Conservation (phyloP, 1,140 invertebrate genomes). For the Monomorium pharaonis region DNA sequence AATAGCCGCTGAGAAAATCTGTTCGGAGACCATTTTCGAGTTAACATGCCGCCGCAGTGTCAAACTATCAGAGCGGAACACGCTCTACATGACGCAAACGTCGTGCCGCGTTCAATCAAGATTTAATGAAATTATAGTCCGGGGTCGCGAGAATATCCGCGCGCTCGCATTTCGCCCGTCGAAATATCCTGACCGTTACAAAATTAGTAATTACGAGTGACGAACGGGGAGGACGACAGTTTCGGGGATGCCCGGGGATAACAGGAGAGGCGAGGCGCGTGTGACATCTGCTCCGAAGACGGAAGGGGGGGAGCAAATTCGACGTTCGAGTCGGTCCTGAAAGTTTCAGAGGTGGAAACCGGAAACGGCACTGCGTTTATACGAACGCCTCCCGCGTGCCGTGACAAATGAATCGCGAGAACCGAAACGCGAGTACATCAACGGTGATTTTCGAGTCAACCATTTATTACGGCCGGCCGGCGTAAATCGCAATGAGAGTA, state of each 20-base stretch:
- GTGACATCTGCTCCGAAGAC: background rate
- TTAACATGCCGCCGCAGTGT: conserved; percentile 44
- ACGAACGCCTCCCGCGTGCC: background rate
- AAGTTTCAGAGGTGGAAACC: conserved; percentile 5
- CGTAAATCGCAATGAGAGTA: conserved; percentile 47
- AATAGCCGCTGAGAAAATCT: conserved; percentile 59
- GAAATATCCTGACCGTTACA: conserved; percentile 21
- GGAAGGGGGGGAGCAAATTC: background rate
- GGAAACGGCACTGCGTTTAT: background rate
- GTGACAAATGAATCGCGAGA: conserved; percentile 41
- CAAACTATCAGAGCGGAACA: conserved; percentile 52
- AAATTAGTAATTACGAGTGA: conserved; percentile 23
- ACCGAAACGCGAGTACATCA: conserved; percentile 41
- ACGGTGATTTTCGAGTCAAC: conserved; percentile 33
- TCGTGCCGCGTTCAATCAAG: conserved; percentile 41
- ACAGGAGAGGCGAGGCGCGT: background rate
- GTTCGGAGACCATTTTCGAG: conserved; percentile 56
- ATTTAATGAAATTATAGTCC: conserved; percentile 53
- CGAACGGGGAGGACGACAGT: background rate
- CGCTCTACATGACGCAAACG: conserved; percentile 44
- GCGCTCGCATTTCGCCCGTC: background rate
- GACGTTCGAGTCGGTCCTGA: background rate
- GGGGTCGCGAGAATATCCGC: conserved; percentile 19
- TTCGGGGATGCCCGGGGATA: background rate
- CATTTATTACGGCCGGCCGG: conserved; percentile 28